Evolutionary conservation across 2,888 invertebrate genomes (phyloP).

Genomic region (Timandra comae): DNA sequence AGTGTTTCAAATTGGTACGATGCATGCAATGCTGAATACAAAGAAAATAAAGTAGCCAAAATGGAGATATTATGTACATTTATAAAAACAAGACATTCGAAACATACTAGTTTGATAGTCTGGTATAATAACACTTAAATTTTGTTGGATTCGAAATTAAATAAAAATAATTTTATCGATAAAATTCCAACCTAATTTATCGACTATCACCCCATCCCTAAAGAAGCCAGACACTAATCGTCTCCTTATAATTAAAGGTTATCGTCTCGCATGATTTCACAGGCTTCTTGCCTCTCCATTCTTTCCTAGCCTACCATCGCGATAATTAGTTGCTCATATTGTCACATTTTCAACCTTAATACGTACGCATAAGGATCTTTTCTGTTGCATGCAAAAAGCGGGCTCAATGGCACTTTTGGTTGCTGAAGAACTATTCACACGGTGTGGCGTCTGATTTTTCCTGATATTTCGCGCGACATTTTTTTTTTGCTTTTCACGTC

Average conservation of each 20-base stretch:
- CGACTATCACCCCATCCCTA: conserved; percentile 30
- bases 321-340: conserved; percentile 40
- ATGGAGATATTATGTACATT: no score
- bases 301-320: conserved; percentile 31
- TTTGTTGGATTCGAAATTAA: no score
- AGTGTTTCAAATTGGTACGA: no score
- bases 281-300: conserved; percentile 47
- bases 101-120: no score
- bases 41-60: no score
- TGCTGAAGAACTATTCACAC: conserved; percentile 46
- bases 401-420: conserved; percentile 42
- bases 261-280: conserved; percentile 53
- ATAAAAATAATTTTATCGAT: no score
- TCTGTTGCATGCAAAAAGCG: conserved; percentile 9
- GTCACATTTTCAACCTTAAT: conserved; percentile 20
- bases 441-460: conserved; percentile 29
- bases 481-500: conserved; percentile 22
- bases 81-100: no score
- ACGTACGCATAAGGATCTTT: conserved; percentile 11
- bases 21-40: no score
- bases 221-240: conserved; percentile 41
- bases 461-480: conserved; percentile 31
- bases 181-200: no score
- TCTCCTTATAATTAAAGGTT: conserved; percentile 51
- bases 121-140: no score